Conservation (phyloP, 2,888 invertebrate species). For the Acrobasis suavella region DNA sequence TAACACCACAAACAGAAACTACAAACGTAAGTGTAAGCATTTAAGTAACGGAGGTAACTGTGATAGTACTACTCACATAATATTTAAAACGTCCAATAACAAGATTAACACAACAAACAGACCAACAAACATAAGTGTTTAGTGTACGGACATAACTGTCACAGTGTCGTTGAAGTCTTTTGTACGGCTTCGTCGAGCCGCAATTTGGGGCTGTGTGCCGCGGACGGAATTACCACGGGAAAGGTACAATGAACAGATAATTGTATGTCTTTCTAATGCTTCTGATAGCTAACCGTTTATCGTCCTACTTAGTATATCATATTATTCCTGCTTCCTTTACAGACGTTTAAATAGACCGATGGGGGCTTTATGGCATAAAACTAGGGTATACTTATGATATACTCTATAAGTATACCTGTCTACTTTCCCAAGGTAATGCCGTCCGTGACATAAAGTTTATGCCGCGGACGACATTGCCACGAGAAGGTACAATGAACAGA, state of each 20-base stretch:
- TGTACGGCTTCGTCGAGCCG: constrained; percentile 28
- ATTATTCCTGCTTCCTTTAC: too few species aligned
- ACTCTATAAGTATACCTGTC: too few species aligned
- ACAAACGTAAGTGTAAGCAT: too few species aligned
- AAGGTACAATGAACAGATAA: background rate
- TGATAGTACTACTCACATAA: background rate
- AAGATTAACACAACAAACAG: background rate
- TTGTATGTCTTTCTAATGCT: background rate
- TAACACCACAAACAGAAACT: too few species aligned
- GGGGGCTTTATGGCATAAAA: too few species aligned
- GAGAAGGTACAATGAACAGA: background rate
- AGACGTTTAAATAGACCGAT: too few species aligned
- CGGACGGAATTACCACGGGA: background rate
- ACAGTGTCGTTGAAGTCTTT: constrained; percentile 38
- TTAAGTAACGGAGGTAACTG: too few species aligned
- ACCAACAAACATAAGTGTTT: background rate
- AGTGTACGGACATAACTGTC: background rate
- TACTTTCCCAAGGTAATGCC: too few species aligned
- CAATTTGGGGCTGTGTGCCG: constrained; percentile 15
- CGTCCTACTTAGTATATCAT: too few species aligned
- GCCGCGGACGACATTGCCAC: background rate
- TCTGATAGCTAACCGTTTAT: too few species aligned
- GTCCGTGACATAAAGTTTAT: too few species aligned
- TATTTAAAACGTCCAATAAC: background rate
- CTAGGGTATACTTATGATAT: too few species aligned